Percentiles rank a stretch among this genome's conserved stretches.
Conservation (phyloP, 1,140 invertebrate species). For the Microplitis mediator region DNA sequence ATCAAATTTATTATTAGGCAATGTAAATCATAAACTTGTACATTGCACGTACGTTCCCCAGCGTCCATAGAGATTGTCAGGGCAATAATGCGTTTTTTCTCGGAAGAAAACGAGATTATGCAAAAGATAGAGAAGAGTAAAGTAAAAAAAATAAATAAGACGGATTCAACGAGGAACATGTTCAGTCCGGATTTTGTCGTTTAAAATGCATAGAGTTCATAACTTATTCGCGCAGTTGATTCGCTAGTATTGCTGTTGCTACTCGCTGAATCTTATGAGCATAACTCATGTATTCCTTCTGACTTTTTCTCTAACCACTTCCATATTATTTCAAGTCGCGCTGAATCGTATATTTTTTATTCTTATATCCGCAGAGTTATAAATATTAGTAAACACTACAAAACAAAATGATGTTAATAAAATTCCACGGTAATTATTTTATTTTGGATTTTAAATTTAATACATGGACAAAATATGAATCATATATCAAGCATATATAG, state of each 20-base stretch:
- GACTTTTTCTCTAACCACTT: not conserved
- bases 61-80: constrained; percentile 43
- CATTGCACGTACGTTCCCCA: constrained; percentile 13
- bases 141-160: not conserved
- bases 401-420: no score
- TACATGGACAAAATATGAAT: no score
- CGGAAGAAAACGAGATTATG: constrained; percentile 24
- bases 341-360: not conserved
- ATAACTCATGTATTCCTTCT: constrained; percentile 20
- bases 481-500: no score
- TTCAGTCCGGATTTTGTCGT: constrained; percentile 53
- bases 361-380: no score
- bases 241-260: constrained; percentile 17
- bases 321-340: not conserved
- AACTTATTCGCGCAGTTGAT: constrained; percentile 48
- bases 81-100: constrained; percentile 51
- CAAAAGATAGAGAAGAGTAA: constrained; percentile 18
- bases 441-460: no score
- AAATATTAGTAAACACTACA: no score
- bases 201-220: constrained; percentile 58
- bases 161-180: constrained; percentile 43
- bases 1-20: not conserved
- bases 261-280: constrained; percentile 13
- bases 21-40: not conserved
- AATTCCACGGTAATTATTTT: no score